These are phyloP conservation scores for Drosophila helvetica DNA, from an alignment of 2,888 invertebrate species.

Conservation along the genomic window DNA sequence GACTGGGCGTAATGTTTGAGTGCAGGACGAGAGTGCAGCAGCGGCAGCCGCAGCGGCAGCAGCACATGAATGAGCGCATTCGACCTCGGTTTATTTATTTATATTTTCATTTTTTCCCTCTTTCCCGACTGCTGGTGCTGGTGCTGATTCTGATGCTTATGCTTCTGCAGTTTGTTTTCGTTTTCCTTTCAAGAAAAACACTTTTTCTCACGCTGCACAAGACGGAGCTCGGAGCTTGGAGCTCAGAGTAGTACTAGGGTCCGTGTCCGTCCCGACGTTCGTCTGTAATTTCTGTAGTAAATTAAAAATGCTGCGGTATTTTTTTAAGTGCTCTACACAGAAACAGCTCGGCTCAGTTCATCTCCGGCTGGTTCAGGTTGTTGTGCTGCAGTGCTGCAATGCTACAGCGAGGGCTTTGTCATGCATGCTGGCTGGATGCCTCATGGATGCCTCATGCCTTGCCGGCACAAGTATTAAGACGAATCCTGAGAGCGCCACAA, in stretches of 20 bases:
- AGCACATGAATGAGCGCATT: constrained; percentile 46
- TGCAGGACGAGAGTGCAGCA: constrained; percentile 34
- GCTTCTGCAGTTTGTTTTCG: constrained; percentile 23
- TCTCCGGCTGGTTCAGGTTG: constrained; percentile 54
- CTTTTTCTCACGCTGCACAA: constrained; percentile 50
- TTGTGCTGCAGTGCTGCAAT: constrained; percentile 10
- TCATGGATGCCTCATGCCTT: constrained; percentile 9
- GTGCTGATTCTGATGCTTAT: too few species aligned
- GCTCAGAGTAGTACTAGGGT: not conserved
- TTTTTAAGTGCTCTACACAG: constrained; percentile 55
- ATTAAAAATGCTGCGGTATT: constrained; percentile 73
- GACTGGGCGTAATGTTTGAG: constrained; percentile 45
- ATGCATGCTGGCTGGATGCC: constrained; percentile 39
- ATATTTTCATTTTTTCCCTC: constrained; percentile 64
- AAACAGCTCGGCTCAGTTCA: constrained; percentile 40
- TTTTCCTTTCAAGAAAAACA: constrained; percentile 58
- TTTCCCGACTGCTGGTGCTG: constrained; percentile 12
- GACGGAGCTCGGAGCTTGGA: constrained; percentile 11
- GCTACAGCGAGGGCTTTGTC: constrained; percentile 46
- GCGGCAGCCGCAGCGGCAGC: constrained; percentile 16
- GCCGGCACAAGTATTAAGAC: constrained; percentile 32
- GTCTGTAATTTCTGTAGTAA: constrained; percentile 73
- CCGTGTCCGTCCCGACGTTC: constrained; percentile 19
- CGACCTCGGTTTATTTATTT: constrained; percentile 80
- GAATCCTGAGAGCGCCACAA: constrained; percentile 50